These are phyloP conservation scores for Platanista minor DNA, from an alignment of 2,113 vertebrate species.

Conservation along the genomic window DNA sequence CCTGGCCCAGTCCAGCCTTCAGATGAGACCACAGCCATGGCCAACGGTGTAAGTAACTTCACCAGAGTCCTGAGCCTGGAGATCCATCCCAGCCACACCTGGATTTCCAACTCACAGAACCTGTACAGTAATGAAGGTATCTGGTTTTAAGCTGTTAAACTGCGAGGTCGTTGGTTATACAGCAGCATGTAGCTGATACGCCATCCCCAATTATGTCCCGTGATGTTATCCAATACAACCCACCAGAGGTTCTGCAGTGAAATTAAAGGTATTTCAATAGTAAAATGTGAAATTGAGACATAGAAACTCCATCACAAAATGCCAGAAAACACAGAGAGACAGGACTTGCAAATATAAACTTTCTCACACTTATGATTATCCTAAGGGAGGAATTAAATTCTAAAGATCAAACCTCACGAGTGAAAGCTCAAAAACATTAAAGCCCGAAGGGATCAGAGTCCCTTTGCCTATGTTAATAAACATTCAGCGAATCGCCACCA, in stretches of 20 bases:
- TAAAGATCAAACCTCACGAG: not conserved
- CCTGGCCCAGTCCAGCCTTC: not conserved
- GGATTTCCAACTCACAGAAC: not conserved
- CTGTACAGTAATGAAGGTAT: rapidly evolving
- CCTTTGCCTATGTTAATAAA: not conserved
- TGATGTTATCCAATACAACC: rapidly evolving
- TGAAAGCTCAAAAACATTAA: not conserved
- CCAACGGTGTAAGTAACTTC: rapidly evolving
- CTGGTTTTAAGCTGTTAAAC: not conserved
- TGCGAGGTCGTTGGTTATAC: rapidly evolving
- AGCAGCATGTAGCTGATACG: rapidly evolving
- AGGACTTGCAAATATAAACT: not conserved
- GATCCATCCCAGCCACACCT: not conserved
- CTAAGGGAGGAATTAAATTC: not conserved
- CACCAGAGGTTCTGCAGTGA: not conserved
- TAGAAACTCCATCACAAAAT: rapidly evolving
- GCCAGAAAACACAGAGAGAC: not conserved
- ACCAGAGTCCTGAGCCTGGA: rapidly evolving
- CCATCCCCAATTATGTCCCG: not conserved
- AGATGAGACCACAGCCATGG: rapidly evolving
- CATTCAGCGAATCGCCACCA: not conserved
- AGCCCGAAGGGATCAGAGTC: not conserved
- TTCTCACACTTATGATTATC: not conserved
- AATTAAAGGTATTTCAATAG: rapidly evolving
- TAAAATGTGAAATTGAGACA: not conserved